Conservation (phyloP, 37 sponge, comb jelly and placozoan genomes). For the Diacarnus erythraeanus region DNA sequence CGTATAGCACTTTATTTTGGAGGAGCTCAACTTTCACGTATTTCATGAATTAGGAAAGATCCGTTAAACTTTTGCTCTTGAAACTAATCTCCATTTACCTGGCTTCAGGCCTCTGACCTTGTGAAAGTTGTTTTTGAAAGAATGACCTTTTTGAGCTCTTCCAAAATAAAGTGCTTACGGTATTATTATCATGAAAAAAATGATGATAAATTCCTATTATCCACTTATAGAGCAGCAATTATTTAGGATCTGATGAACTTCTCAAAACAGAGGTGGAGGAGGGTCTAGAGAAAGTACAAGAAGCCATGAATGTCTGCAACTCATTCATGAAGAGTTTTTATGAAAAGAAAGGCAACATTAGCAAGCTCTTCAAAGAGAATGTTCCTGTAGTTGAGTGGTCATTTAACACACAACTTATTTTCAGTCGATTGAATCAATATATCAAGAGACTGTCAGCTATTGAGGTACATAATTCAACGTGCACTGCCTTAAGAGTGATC, state of each 20-base stretch:
- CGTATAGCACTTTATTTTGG: too few relatives aligned
- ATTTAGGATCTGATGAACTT: conserved; percentile 70
- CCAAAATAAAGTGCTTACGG: too few relatives aligned
- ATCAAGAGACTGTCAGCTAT: conserved; percentile 61
- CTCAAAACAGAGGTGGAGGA: conserved; percentile 89
- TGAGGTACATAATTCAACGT: conserved; percentile 47
- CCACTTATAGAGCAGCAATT: neutral
- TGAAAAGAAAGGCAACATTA: conserved; percentile 44
- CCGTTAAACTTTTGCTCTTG: too few relatives aligned
- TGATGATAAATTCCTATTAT: too few relatives aligned
- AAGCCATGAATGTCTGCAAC: conserved; percentile 75
- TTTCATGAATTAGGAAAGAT: too few relatives aligned
- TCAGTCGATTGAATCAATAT: conserved; percentile 79
- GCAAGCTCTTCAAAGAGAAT: conserved; percentile 65
- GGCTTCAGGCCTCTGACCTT: too few relatives aligned
- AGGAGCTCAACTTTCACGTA: too few relatives aligned
- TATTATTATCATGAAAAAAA: too few relatives aligned
- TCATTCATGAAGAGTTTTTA: conserved; percentile 51
- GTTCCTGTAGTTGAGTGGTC: conserved; percentile 69
- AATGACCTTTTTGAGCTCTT: too few relatives aligned
- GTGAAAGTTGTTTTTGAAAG: too few relatives aligned
- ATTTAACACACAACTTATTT: conserved; percentile 77
- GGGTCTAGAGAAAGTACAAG: conserved; percentile 80
- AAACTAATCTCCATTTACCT: too few relatives aligned
- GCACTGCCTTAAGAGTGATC: neutral